A percentile compares a stretch with the other conserved stretches of the same genome.
phyloP scores from a whole-genome alignment of 2,113 vertebrate genomes.

The Myocastor coypus region DNA sequence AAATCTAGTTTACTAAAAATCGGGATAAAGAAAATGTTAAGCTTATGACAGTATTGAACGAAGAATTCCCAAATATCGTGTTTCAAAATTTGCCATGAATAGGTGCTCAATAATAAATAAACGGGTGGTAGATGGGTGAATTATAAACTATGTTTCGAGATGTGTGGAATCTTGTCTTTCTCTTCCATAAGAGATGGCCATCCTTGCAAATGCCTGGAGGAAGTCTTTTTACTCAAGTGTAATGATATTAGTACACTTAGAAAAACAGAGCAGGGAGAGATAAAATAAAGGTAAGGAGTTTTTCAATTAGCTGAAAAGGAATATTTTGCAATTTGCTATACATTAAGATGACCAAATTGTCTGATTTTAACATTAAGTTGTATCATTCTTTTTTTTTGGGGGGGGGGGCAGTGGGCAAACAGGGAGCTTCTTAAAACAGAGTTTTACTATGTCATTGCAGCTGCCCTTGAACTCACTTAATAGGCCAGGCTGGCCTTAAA shows the following conservation, averaged over 20 bases:
- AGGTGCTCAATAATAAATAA: background rate
- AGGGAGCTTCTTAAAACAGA: background rate
- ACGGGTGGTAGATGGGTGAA: background rate
- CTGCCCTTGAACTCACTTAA: background rate
- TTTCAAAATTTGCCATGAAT: background rate
- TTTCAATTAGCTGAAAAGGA: slow-evolving; percentile 13
- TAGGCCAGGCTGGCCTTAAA: background rate
- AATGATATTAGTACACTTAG: slow-evolving; percentile 27
- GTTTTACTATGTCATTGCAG: background rate
- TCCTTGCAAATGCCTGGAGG: background rate
- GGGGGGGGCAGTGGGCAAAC: too few species aligned
- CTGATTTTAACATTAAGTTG: slow-evolving; percentile 58
- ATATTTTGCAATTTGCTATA: slow-evolving; percentile 42
- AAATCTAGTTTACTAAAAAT: background rate
- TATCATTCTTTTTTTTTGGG: background rate
- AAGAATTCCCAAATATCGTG: background rate
- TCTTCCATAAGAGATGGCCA: background rate
- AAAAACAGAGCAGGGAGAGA: slow-evolving; percentile 9
- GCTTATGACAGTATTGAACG: background rate
- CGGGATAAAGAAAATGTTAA: background rate
- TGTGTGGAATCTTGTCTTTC: background rate
- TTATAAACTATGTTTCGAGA: background rate
- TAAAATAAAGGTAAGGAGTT: background rate
- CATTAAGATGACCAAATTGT: slow-evolving; percentile 37
- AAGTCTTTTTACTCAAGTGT: slow-evolving; percentile 17